phyloP scores from a whole-genome alignment of 2,888 invertebrate species.

The Cheilosia scutellata region DNA sequence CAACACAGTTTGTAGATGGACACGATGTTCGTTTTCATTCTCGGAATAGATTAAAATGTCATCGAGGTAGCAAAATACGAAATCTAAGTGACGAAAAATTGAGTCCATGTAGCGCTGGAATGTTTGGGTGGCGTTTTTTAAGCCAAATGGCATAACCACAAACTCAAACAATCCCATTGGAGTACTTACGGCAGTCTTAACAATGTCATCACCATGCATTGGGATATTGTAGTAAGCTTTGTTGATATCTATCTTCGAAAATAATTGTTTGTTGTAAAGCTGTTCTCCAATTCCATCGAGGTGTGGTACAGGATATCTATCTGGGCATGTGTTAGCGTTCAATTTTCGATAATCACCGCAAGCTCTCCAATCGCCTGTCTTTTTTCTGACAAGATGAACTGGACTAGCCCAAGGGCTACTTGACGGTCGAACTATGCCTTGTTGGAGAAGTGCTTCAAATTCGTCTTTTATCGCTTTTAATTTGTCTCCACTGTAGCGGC shows the following conservation, averaged over 20 bases:
- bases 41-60: slow-evolving; percentile 78
- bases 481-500: slow-evolving; percentile 77
- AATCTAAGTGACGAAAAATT: slow-evolving; percentile 72
- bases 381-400: background rate
- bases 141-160: slow-evolving; percentile 77
- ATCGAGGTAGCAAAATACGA: slow-evolving; percentile 78
- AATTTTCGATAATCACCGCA: slow-evolving; percentile 79
- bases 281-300: background rate
- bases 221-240: slow-evolving; percentile 81
- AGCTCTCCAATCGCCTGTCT: background rate
- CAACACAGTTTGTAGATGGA: slow-evolving; percentile 72
- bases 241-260: slow-evolving; percentile 77
- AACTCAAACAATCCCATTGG: slow-evolving; percentile 82
- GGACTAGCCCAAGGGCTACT: slow-evolving; percentile 17
- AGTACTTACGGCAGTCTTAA: slow-evolving; percentile 81
- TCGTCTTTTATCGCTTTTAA: slow-evolving; percentile 28
- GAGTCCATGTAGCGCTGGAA: slow-evolving; percentile 79
- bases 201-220: slow-evolving; percentile 79
- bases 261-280: slow-evolving; percentile 37
- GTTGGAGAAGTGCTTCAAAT: slow-evolving; percentile 70
- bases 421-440: slow-evolving; percentile 14
- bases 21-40: slow-evolving; percentile 64
- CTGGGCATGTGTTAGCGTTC: slow-evolving; percentile 79
- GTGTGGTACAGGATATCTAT: slow-evolving; percentile 79
- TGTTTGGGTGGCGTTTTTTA: slow-evolving; percentile 77